Conservation (phyloP, 2,888 invertebrate species). For the Leptarthrus brevirostris region DNA sequence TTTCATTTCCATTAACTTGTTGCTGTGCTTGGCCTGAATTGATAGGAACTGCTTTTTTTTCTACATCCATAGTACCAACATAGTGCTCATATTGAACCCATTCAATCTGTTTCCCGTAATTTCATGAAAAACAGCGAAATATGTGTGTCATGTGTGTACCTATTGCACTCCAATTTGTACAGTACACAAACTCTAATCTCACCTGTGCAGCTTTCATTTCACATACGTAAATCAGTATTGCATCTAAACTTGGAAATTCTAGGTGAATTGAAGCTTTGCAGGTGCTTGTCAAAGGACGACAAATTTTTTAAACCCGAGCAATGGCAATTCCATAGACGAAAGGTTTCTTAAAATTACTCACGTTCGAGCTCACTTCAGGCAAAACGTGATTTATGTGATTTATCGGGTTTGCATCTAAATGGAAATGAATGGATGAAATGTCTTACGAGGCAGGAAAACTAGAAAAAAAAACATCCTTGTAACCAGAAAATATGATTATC, state of each 20-base stretch:
- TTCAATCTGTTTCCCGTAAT: background rate
- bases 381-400: slow-evolving; percentile 18
- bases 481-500: slow-evolving; percentile 32
- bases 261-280: background rate
- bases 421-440: background rate
- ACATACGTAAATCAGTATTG: background rate
- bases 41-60: background rate
- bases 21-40: background rate
- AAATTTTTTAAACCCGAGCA: too few species aligned
- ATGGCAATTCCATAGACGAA: background rate
- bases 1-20: too few species aligned
- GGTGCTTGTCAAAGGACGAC: background rate
- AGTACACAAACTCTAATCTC: background rate
- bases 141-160: too few species aligned
- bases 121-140: too few species aligned
- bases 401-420: slow-evolving; percentile 4
- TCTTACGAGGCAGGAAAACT: background rate
- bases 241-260: background rate
- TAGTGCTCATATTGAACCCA: background rate
- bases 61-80: background rate
- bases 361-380: background rate
- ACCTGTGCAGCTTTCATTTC: background rate
- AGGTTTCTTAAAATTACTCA: slow-evolving; percentile 13
- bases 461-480: background rate
- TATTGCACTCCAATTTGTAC: background rate